phyloP scores from a whole-genome alignment of 2,797 vertebrate genomes.

The Molossus alvarezi region DNA sequence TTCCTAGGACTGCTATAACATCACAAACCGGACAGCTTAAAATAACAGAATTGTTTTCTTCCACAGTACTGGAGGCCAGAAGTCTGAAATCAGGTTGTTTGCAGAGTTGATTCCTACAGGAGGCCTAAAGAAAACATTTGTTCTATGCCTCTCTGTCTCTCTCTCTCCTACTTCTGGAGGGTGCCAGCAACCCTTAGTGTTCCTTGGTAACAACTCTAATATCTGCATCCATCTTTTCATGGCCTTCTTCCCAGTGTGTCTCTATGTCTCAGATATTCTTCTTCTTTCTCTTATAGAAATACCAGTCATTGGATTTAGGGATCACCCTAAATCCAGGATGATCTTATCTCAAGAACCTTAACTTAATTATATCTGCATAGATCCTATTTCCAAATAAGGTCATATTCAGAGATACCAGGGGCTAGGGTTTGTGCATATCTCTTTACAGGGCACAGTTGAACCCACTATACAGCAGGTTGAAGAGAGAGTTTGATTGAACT shows the following conservation, averaged over 20 bases:
- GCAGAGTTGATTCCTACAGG: not conserved
- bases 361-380: not conserved
- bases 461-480: not conserved
- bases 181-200: not conserved
- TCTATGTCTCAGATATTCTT: not conserved
- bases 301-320: not conserved
- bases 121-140: not conserved
- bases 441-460: not conserved
- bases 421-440: not conserved
- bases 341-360: conserved; percentile 5
- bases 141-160: not conserved
- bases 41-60: not conserved
- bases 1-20: not conserved
- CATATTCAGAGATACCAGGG: not conserved
- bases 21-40: not conserved
- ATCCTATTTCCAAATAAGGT: conserved; percentile 29
- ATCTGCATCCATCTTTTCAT: not conserved
- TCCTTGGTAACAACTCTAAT: not conserved
- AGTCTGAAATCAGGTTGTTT: not conserved
- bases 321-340: not conserved
- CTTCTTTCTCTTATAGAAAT: not conserved
- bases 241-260: not conserved
- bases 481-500: not conserved
- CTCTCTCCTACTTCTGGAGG: not conserved
- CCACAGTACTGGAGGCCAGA: not conserved